Evolutionary conservation across 2,113 vertebrate species (phyloP).

Genomic region (Numida meleagris): DNA sequence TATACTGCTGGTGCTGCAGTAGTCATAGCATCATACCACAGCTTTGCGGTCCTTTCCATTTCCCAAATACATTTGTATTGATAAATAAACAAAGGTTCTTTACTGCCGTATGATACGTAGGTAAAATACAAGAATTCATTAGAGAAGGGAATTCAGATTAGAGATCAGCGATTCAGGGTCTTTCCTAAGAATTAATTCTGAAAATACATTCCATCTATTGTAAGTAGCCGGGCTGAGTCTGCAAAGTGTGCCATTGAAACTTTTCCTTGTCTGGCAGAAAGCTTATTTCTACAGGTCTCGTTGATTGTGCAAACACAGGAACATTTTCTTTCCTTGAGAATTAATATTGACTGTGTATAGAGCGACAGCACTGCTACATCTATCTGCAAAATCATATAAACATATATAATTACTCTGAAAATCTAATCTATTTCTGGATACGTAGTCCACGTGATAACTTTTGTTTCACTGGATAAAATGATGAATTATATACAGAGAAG

Average conservation of each 20-base stretch:
- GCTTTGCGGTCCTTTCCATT: background rate
- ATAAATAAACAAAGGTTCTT: slow-evolving; percentile 36
- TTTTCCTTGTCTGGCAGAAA: slow-evolving; percentile 51
- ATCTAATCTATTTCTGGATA: slow-evolving; percentile 65
- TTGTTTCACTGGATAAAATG: slow-evolving; percentile 67
- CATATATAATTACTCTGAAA: slow-evolving; percentile 69
- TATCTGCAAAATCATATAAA: slow-evolving; percentile 61
- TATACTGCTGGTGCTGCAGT: slow-evolving; percentile 8
- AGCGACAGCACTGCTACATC: slow-evolving; percentile 26
- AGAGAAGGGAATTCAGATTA: slow-evolving; percentile 45
- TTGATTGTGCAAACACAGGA: slow-evolving; percentile 71
- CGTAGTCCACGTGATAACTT: slow-evolving; percentile 68
- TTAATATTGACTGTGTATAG: slow-evolving; percentile 69
- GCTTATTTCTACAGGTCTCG: slow-evolving; percentile 72
- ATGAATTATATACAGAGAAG: slow-evolving; percentile 69
- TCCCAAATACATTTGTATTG: slow-evolving; percentile 25
- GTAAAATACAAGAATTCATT: slow-evolving; percentile 46
- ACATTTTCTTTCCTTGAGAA: slow-evolving; percentile 66
- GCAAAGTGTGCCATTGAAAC: slow-evolving; percentile 21
- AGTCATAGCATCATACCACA: background rate
- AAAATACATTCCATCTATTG: slow-evolving; percentile 47
- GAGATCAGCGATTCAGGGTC: slow-evolving; percentile 16
- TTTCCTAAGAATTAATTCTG: slow-evolving; percentile 60
- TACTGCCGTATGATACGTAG: background rate
- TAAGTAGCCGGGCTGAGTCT: slow-evolving; percentile 33